Evolutionary conservation across 2,888 invertebrate species (phyloP), one percentile per base, ranked within the genome.

Genomic region (Macaria notata): DNA sequence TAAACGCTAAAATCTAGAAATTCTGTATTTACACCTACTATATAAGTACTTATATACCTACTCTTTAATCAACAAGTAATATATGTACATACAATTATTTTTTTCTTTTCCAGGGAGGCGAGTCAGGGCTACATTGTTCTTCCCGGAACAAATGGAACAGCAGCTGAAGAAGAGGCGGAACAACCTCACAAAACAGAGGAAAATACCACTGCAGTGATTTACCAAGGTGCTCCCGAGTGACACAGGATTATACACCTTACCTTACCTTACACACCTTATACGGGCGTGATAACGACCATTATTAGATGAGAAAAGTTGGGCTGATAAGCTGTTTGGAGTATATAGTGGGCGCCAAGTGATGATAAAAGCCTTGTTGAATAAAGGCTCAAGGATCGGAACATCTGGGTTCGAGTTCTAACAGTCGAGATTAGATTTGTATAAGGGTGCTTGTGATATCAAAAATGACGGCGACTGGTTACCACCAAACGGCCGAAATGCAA

Each of bases 181-280:
- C 65, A 68, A 9, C 66, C 4, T 36, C 33, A 36, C 5, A 3
- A 36, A 3, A 36, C 7, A 7, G 33, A 36, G 9, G 41, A 41
- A 41, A 41, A 4, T 1, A 36, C 33, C 3, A 57, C 59, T 0
- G 51, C 63, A 0, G 71, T 69, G 29, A 69, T 79, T 0, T 84
- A 84, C 50, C 83, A 84, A 65, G 80, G 78, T 0, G 71, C 72
- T n/a, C 79, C 79, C 0, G 71, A 76, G 39, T 78, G 78, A 65
- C 44, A 51, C 7, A 7, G 29, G 31, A 54, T n/a, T 45, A 9
- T 30, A 30, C 29, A 53, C 36, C n/a, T n/a, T n/a, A n/a, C n/a
- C n/a, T n/a, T n/a, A n/a, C n/a, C n/a, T n/a, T 45, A 9, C 9
- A 30, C 29, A 53, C 36, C 31, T 38, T 58, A 43, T 5, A n/a